Percentiles rank a stretch among this genome's conserved stretches.
phyloP scores from a whole-genome alignment of 2,113 vertebrate genomes.

The Apodemus sylvaticus region DNA sequence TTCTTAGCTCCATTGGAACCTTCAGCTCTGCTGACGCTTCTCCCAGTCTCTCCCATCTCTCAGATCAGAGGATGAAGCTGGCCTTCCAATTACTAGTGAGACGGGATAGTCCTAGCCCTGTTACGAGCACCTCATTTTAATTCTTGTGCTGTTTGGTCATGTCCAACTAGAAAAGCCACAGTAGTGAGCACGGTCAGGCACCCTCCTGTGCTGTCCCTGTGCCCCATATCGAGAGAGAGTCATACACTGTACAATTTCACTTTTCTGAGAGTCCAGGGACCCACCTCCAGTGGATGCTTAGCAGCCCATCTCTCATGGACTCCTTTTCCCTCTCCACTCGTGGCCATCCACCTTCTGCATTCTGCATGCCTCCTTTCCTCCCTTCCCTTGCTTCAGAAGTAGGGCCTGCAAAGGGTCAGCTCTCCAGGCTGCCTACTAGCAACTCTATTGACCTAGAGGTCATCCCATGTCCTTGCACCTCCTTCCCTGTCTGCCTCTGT shows the following conservation, averaged over 20 bases:
- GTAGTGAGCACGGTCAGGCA: not conserved
- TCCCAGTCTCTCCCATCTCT: not conserved
- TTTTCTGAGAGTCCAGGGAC: not conserved
- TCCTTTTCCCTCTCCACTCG: not conserved
- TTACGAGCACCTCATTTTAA: not conserved
- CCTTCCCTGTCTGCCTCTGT: not conserved
- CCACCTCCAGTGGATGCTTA: not conserved
- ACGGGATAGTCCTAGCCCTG: not conserved
- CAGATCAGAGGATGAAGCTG: not conserved
- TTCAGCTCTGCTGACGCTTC: not conserved
- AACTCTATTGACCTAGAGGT: not conserved
- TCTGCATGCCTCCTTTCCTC: not conserved
- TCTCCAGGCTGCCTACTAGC: not conserved
- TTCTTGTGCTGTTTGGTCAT: not conserved
- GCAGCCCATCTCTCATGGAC: not conserved
- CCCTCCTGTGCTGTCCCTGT: not conserved
- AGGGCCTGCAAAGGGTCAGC: not conserved
- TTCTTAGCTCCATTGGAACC: not conserved
- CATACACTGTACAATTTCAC: fast-evolving
- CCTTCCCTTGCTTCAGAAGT: not conserved
- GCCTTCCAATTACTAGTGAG: not conserved
- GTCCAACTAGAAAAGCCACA: not conserved
- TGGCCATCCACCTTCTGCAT: not conserved
- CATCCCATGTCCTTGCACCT: not conserved
- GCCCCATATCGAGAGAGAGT: not conserved